Evolutionary conservation across 2,113 vertebrate species (phyloP).

Genomic region (Delphinus delphis): DNA sequence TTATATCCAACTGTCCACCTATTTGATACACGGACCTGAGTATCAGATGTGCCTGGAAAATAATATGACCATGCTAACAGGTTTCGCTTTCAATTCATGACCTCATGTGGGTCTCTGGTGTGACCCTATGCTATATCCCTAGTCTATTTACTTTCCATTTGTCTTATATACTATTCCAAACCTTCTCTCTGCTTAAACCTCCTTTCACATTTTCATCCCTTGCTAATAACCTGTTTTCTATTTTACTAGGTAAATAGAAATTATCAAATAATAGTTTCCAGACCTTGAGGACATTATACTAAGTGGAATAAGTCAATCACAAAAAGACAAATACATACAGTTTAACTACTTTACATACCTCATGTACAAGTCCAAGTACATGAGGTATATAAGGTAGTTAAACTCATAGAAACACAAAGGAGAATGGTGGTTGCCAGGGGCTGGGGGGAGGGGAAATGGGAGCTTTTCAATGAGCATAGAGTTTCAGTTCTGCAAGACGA

Average conservation of each 20-base stretch:
- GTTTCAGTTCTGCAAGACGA: not conserved
- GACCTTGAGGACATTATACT: not conserved
- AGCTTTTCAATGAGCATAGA: not conserved
- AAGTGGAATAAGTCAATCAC: not conserved
- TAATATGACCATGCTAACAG: not conserved
- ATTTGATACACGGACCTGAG: not conserved
- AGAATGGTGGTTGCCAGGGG: not conserved
- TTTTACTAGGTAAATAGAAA: not conserved
- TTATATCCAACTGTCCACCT: not conserved
- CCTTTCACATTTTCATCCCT: not conserved
- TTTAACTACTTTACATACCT: too few relatives aligned
- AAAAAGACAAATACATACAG: not conserved
- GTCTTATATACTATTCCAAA: not conserved
- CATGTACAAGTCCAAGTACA: not conserved
- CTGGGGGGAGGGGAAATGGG: not conserved
- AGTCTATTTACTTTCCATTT: not conserved
- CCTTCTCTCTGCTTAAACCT: not conserved
- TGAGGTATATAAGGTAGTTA: not conserved
- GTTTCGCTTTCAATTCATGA: not conserved
- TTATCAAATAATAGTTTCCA: not conserved
- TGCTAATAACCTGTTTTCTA: conserved; percentile 6
- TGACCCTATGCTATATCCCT: not conserved
- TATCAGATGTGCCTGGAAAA: not conserved
- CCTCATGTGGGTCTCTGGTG: not conserved
- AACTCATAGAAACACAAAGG: not conserved